These are phyloP conservation scores for Saturnia japonica DNA, from an alignment of 2,888 invertebrate species.

Conservation along the genomic window DNA sequence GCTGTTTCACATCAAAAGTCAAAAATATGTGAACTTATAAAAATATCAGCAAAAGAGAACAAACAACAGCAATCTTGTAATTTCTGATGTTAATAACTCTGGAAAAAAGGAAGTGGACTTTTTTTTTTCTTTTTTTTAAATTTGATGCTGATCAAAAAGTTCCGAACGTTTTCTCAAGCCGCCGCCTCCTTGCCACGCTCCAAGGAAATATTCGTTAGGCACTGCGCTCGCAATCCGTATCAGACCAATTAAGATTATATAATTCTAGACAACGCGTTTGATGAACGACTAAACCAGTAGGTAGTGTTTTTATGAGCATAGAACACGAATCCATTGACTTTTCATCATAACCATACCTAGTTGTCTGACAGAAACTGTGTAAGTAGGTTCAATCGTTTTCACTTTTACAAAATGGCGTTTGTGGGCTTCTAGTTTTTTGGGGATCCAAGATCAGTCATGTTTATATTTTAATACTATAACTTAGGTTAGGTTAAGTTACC, in stretches of 20 bases:
- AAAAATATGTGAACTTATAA: background rate
- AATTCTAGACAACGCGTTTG: conserved; percentile 48
- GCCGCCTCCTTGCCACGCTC: too few species aligned
- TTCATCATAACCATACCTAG: background rate
- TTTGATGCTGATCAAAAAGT: conserved; percentile 23
- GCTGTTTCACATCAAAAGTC: too few species aligned
- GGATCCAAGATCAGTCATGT: background rate
- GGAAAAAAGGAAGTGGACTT: too few species aligned
- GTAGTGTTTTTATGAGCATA: conserved; percentile 45
- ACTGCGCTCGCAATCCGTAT: conserved; percentile 53
- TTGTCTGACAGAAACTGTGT: conserved; percentile 13
- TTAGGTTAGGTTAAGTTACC: too few species aligned
- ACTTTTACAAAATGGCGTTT: conserved; percentile 16
- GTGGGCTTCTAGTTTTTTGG: background rate
- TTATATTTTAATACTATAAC: background rate
- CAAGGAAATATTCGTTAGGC: conserved; percentile 31
- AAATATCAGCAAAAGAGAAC: background rate
- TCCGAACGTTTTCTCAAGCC: conserved; percentile 38
- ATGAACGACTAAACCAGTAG: conserved; percentile 54
- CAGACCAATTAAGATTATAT: conserved; percentile 63
- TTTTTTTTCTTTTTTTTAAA: too few species aligned
- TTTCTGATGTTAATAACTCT: background rate
- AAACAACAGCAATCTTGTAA: background rate
- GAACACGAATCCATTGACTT: conserved; percentile 43
- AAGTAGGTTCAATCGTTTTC: conserved; percentile 17